Evolutionary conservation across 2,113 vertebrate species (phyloP).

Genomic region (Labeo rohita): DNA sequence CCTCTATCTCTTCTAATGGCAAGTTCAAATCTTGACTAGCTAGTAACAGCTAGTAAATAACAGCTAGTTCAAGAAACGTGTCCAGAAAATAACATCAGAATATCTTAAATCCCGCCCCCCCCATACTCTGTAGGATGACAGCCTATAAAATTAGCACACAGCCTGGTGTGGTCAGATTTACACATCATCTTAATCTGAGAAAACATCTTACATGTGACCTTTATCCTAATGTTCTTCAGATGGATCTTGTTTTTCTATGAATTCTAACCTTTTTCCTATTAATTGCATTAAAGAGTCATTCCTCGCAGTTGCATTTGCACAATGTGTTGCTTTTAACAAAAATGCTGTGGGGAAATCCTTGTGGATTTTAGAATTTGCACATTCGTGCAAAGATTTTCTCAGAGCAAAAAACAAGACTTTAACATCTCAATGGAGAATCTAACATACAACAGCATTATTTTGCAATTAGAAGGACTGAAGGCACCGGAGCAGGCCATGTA

Average conservation of each 20-base stretch:
- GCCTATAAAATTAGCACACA: neutral
- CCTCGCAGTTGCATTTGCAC: neutral
- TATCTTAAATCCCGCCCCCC: too few relatives aligned
- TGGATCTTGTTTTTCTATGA: neutral
- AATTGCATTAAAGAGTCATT: neutral
- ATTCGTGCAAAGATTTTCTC: too few relatives aligned
- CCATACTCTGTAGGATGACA: neutral
- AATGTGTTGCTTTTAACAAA: neutral
- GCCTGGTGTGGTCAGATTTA: neutral
- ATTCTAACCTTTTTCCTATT: neutral
- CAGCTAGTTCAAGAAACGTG: too few relatives aligned
- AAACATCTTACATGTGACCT: neutral
- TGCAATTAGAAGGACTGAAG: conserved; percentile 62
- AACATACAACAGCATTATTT: conserved; percentile 48
- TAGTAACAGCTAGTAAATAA: too few relatives aligned
- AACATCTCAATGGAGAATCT: conserved; percentile 57
- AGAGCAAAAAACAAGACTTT: too few relatives aligned
- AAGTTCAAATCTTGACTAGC: too few relatives aligned
- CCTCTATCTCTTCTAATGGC: too few relatives aligned
- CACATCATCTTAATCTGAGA: neutral
- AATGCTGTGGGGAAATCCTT: neutral
- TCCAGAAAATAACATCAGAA: neutral
- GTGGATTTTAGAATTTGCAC: neutral
- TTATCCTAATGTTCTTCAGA: neutral
- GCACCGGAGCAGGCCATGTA: conserved; percentile 10